Base-by-base conservation (phyloP, 2,797 vertebrate genomes). In the Calcarius lapponicus region DNA sequence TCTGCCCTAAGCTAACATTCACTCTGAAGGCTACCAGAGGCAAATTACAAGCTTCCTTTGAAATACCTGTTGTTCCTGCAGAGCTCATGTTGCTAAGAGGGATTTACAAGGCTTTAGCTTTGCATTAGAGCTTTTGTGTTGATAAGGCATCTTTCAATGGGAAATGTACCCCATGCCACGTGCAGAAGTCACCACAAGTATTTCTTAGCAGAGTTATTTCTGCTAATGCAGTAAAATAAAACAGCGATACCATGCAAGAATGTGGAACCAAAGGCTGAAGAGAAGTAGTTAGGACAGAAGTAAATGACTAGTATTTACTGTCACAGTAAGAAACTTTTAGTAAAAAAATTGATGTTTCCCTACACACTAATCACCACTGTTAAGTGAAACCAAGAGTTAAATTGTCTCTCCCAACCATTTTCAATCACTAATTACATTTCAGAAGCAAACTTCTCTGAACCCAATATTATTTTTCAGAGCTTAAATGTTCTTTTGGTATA, bases 21-120 rank as follows among this genome's bases (percentile, higher is more conserved):
- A 50, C 60, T 43, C 53, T 34, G 14, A 74, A 36, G 61, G 66
- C 80, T 57, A 81, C 34, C 3, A 15, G 87, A 91, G 73, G 66
- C 29, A 94, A 93, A 73, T 91, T 47, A 75, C 50, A 93, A 79
- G 58, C 81, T 91, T 75, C 61, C 87, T 93, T 72, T 38, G 58
- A 90, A 85, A 75, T 58, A 58, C 19, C 48, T 86, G 61, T 29
- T 88, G 47, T 67, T 94, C 56, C 70, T 86, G 36, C 56, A 86
- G 56, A 91, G 54, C 22, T 86, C 12, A 7, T 20, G 26, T 38
- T 92, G 54, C 71, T 79, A 32, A 73, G 48, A 88, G 60, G 51
- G 48, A 80, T 86, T 95, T 70, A 56, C 22, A 79, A 84, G 40
- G 47, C 43, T 88, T 86, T 47, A 81, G 69, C 36, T 89, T 80